Evolutionary conservation across 2,113 vertebrate species (phyloP).

Genomic region (Melanostigma gelatinosum): DNA sequence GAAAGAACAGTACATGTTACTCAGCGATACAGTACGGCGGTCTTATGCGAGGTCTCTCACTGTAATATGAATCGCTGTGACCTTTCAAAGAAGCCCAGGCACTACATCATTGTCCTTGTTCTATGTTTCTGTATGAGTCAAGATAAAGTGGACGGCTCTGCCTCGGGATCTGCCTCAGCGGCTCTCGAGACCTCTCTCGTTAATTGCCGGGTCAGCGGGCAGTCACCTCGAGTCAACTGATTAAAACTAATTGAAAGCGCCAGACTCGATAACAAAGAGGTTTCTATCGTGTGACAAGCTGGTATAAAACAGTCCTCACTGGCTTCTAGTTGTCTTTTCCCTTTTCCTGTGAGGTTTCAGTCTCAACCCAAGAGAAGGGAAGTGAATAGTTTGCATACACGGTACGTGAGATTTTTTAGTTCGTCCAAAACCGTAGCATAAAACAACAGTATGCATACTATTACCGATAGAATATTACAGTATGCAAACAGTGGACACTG

Average conservation of each 20-base stretch:
- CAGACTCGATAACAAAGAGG: slow-evolving; percentile 2
- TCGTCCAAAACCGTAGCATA: background rate
- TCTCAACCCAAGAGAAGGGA: background rate
- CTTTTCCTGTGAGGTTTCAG: background rate
- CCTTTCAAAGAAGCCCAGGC: slow-evolving; percentile 69
- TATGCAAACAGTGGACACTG: too few species aligned
- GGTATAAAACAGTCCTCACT: background rate
- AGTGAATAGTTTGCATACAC: background rate
- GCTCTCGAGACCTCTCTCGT: slow-evolving; percentile 62
- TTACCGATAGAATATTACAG: too few species aligned
- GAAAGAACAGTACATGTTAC: slow-evolving; percentile 26
- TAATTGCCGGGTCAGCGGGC: slow-evolving; percentile 70
- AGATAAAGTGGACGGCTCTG: slow-evolving; percentile 71
- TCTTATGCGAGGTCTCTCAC: slow-evolving; percentile 60
- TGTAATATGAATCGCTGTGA: slow-evolving; percentile 72
- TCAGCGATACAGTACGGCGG: slow-evolving; percentile 20
- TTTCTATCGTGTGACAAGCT: background rate
- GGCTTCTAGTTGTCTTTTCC: too few species aligned
- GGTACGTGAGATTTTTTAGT: background rate
- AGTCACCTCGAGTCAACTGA: slow-evolving; percentile 62
- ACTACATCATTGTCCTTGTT: slow-evolving; percentile 73
- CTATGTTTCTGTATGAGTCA: slow-evolving; percentile 58
- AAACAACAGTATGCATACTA: too few species aligned
- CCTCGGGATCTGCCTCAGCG: slow-evolving; percentile 63
- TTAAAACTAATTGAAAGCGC: slow-evolving; percentile 60